These are phyloP conservation scores for Coenonympha arcania DNA, from an alignment of 2,888 invertebrate species.

Conservation along the genomic window DNA sequence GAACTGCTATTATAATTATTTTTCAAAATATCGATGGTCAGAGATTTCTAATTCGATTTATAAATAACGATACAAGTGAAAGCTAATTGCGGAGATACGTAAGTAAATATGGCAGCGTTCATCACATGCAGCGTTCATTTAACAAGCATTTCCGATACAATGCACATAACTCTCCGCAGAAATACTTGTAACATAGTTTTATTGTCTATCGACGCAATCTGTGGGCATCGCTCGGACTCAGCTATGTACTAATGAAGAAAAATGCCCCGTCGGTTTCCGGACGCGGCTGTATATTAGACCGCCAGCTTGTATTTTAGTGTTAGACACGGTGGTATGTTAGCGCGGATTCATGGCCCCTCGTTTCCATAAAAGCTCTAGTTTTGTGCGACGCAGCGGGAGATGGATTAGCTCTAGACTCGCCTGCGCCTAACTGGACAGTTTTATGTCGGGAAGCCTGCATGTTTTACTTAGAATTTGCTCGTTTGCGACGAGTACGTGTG, in stretches of 20 bases:
- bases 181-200: not conserved
- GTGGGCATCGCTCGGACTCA: not conserved
- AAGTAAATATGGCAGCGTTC: too few species aligned
- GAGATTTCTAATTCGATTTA: too few species aligned
- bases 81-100: too few species aligned
- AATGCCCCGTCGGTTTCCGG: not conserved
- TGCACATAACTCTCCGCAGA: not conserved
- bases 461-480: not conserved
- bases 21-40: too few species aligned
- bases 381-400: conserved; percentile 12
- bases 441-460: conserved; percentile 10
- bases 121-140: not conserved
- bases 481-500: not conserved
- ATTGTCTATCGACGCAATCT: not conserved
- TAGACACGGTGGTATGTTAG: not conserved
- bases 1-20: too few species aligned
- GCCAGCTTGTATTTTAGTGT: not conserved
- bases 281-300: not conserved
- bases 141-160: not conserved
- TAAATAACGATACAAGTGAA: too few species aligned
- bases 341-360: not conserved
- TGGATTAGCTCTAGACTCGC: not conserved
- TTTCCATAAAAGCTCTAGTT: not conserved
- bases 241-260: conserved; percentile 13
- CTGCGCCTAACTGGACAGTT: conserved; percentile 10